These are phyloP conservation scores for Apamea sordens DNA, from an alignment of 2,888 invertebrate species.

Conservation along the genomic window DNA sequence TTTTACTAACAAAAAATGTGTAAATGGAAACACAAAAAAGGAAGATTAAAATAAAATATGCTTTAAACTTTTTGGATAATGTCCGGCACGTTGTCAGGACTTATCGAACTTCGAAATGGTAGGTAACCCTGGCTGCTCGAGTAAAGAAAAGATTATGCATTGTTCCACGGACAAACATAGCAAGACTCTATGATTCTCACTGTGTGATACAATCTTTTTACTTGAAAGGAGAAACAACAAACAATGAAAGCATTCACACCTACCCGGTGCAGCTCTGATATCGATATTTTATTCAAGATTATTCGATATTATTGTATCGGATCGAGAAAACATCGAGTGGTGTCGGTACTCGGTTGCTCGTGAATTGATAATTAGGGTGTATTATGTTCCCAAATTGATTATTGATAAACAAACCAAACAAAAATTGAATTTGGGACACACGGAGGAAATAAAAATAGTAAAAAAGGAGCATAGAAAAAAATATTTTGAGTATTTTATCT, in stretches of 20 bases:
- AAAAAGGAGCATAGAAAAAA: no score
- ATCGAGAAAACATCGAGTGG: slow-evolving; percentile 9
- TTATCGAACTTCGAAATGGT: neutral
- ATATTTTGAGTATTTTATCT: neutral
- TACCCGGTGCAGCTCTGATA: slow-evolving; percentile 2
- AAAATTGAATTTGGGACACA: no score
- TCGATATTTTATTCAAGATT: slow-evolving; percentile 47
- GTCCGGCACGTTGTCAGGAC: neutral
- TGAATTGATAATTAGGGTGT: neutral
- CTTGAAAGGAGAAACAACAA: slow-evolving; percentile 38
- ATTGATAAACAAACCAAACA: no score
- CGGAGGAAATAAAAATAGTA: no score
- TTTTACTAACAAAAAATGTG: no score
- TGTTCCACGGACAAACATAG: neutral
- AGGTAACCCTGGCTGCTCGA: neutral
- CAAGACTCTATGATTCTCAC: neutral
- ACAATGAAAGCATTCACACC: slow-evolving; percentile 29
- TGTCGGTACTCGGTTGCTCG: neutral
- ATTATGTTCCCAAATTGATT: no score
- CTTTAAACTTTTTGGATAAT: neutral
- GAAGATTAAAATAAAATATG: neutral
- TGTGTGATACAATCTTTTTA: slow-evolving; percentile 18
- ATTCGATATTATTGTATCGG: slow-evolving; percentile 20
- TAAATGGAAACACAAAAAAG: neutral
- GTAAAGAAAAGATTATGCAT: neutral